These are phyloP conservation scores for Halyomorpha halys DNA, from an alignment of 1,140 invertebrate genomes.

Conservation along the genomic window DNA sequence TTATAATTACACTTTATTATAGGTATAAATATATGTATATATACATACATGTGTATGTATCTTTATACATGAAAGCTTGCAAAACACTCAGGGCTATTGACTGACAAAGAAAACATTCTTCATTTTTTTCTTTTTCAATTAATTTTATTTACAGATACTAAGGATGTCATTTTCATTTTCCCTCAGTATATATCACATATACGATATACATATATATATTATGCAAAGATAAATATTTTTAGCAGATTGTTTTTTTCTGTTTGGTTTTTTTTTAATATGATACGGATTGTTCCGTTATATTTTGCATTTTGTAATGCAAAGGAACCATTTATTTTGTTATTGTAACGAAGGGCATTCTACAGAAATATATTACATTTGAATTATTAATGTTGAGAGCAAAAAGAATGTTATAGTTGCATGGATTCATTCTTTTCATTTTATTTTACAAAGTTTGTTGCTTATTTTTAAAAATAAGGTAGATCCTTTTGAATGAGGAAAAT, in stretches of 20 bases:
- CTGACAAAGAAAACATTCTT: slow-evolving; percentile 1
- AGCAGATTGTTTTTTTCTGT: background rate
- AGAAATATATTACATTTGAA: slow-evolving; percentile 9
- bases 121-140: background rate
- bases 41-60: background rate
- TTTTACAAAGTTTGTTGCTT: slow-evolving; percentile 10
- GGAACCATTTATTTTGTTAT: slow-evolving; percentile 11
- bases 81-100: slow-evolving; percentile 11
- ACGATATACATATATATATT: background rate
- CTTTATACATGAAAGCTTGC: background rate
- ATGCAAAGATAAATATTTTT: background rate
- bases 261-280: too few relatives aligned
- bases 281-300: too few relatives aligned
- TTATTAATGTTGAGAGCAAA: slow-evolving; percentile 17
- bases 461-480: slow-evolving; percentile 11
- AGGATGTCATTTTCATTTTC: slow-evolving; percentile 10
- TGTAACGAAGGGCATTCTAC: slow-evolving; percentile 18
- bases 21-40: background rate
- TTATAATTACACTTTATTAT: slow-evolving; percentile 9
- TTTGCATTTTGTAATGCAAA: background rate
- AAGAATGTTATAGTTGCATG: slow-evolving; percentile 18
- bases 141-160: background rate
- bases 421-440: slow-evolving; percentile 6
- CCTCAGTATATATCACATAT: background rate
- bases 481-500: slow-evolving; percentile 1